Conservation (phyloP, 1,140 invertebrate genomes). For the Periplaneta americana region DNA sequence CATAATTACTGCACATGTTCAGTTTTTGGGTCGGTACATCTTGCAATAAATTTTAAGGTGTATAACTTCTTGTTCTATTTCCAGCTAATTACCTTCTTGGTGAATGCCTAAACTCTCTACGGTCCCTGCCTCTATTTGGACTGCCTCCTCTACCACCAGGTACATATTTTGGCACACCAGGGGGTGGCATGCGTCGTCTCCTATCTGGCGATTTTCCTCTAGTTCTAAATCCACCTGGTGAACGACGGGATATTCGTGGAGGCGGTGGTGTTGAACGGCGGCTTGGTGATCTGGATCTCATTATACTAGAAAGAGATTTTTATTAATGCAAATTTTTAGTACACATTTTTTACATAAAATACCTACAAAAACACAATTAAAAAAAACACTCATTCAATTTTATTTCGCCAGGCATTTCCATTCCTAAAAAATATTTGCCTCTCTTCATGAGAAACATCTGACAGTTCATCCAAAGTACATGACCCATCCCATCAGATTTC, state of each 20-base stretch:
- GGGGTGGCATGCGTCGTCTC: background rate
- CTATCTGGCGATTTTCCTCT: background rate
- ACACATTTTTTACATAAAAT: no score
- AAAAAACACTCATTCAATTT: no score
- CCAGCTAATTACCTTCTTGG: conserved; percentile 1
- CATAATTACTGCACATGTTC: no score
- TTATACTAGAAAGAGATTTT: background rate
- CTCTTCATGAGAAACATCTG: no score
- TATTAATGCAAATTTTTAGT: background rate
- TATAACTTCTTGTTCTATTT: background rate
- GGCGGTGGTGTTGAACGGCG: background rate
- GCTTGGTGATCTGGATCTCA: background rate
- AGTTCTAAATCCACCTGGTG: background rate
- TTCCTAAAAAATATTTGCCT: no score
- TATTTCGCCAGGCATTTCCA: no score
- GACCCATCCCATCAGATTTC: no score
- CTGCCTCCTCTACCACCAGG: background rate
- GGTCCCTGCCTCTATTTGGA: background rate
- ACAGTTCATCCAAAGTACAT: no score
- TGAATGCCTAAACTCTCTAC: conserved; percentile 1
- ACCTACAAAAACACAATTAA: no score
- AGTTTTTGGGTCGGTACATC: no score
- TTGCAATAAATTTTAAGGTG: no score
- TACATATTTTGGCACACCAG: background rate
- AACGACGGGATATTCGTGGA: background rate